Conservation (phyloP, 2,888 invertebrate genomes). For the Nezara viridula region DNA sequence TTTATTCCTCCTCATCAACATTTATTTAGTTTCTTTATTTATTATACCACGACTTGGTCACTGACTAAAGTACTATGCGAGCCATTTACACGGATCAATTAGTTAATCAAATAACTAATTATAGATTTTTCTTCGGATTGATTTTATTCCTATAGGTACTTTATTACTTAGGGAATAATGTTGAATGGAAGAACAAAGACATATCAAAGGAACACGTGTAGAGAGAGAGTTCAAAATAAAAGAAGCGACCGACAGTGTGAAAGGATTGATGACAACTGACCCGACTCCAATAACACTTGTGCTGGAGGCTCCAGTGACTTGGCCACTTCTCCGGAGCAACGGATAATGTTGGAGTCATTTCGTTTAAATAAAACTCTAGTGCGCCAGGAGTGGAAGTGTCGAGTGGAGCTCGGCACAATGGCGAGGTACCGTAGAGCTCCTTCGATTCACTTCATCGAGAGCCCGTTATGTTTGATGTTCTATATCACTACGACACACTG, state of each 20-base stretch:
- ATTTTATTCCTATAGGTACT: background rate
- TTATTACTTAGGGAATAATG: background rate
- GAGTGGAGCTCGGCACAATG: background rate
- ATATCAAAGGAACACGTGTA: background rate
- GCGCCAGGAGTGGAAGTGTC: background rate
- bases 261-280: conserved; percentile 30
- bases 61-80: too few species aligned
- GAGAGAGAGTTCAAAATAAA: background rate
- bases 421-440: background rate
- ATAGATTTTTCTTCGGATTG: background rate
- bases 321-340: conserved; percentile 1
- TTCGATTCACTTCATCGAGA: background rate
- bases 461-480: background rate
- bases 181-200: background rate
- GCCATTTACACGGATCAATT: too few species aligned
- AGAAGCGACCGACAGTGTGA: background rate
- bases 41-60: too few species aligned
- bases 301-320: conserved; percentile 23
- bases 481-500: background rate
- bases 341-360: conserved; percentile 28
- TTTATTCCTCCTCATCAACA: too few species aligned
- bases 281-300: conserved; percentile 29
- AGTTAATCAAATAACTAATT: too few species aligned
- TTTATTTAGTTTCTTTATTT: too few species aligned
- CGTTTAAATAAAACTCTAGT: conserved; percentile 9